Evolutionary conservation across 2,888 invertebrate genomes (phyloP).

Genomic region (Epicampocera succincta): DNA sequence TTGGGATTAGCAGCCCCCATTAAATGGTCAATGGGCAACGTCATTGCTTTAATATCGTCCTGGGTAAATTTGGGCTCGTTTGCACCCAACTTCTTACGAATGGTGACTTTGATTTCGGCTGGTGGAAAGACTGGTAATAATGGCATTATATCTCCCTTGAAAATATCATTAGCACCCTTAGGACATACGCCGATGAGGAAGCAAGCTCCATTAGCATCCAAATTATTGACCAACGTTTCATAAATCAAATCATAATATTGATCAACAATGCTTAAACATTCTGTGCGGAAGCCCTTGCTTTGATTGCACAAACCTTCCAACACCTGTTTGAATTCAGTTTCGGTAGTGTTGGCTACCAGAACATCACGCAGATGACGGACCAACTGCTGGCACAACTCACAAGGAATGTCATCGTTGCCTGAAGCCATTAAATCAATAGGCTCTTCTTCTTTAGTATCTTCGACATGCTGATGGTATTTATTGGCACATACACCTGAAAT

Average conservation of each 20-base stretch:
- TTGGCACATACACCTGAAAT: conserved; percentile 88
- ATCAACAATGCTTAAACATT: conserved; percentile 89
- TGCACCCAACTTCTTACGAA: conserved; percentile 77
- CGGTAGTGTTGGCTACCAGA: conserved; percentile 92
- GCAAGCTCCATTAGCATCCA: conserved; percentile 88
- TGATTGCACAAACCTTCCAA: conserved; percentile 91
- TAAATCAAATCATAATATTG: conserved; percentile 90
- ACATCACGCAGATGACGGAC: conserved; percentile 90
- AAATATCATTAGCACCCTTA: conserved; percentile 72
- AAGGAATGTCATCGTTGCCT: conserved; percentile 86
- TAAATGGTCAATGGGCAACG: conserved; percentile 83
- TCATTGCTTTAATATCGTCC: conserved; percentile 79
- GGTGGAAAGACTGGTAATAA: conserved; percentile 83
- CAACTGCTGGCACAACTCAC: conserved; percentile 92
- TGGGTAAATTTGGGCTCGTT: conserved; percentile 78
- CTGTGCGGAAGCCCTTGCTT: conserved; percentile 87
- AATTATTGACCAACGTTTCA: conserved; percentile 85
- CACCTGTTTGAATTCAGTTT: conserved; percentile 89
- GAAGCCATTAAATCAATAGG: conserved; percentile 83
- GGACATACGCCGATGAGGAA: conserved; percentile 84
- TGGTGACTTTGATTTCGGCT: conserved; percentile 80
- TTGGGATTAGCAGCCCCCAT: conserved; percentile 80
- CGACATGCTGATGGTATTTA: conserved; percentile 85
- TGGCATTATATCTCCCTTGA: conserved; percentile 83
- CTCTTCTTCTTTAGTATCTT: conserved; percentile 84